Percentiles rank a stretch among this genome's conserved stretches.
Conservation (phyloP, 2,797 vertebrate species). For the Ceyx erithaca region DNA sequence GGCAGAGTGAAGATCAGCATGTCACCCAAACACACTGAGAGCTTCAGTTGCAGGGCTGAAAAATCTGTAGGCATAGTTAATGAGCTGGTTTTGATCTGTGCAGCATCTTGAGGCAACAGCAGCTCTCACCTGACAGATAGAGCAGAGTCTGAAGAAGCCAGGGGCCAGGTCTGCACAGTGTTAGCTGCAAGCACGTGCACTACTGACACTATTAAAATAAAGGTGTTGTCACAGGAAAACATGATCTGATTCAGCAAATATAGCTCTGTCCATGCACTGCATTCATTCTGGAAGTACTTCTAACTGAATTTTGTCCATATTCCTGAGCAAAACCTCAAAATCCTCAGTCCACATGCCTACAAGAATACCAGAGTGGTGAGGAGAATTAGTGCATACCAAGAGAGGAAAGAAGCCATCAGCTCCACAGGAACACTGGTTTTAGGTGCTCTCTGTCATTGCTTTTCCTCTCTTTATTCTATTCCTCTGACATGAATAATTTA, state of each 20-base stretch:
- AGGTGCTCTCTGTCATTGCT: background rate
- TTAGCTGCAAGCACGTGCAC: background rate
- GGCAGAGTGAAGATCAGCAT: background rate
- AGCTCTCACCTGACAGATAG: background rate
- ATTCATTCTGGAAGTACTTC: background rate
- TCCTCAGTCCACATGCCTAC: background rate
- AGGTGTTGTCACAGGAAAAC: constrained; percentile 12
- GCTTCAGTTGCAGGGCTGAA: background rate
- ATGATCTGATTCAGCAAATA: constrained; percentile 5
- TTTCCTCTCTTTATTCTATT: constrained; percentile 6
- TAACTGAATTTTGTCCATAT: background rate
- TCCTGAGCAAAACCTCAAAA: background rate
- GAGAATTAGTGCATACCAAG: background rate
- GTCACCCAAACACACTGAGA: background rate
- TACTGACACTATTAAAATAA: constrained; percentile 23
- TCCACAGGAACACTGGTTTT: background rate
- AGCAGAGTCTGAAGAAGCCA: constrained; percentile 11
- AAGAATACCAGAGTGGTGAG: background rate
- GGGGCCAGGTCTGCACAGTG: constrained; percentile 8
- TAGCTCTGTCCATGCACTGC: background rate
- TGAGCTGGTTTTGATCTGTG: constrained; percentile 2
- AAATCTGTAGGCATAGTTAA: background rate
- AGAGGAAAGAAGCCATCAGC: background rate
- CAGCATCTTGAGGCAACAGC: background rate
- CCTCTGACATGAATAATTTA: constrained; percentile 58